A percentile compares a stretch with the other conserved stretches of the same genome.
Conservation (phyloP, 1,140 invertebrate species). For the Amyelois transitella region DNA sequence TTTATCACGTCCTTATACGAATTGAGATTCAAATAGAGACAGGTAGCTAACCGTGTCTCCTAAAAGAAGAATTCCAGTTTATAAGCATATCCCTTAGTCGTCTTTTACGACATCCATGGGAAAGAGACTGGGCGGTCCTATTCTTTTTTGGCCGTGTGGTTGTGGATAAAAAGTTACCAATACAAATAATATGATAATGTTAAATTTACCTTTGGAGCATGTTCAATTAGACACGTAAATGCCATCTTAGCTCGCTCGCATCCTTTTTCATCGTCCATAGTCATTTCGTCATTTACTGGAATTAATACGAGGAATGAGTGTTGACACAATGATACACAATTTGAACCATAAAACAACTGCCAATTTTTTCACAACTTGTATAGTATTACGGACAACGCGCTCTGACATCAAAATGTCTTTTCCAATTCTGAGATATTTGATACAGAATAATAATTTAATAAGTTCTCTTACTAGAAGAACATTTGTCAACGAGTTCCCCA, state of each 20-base stretch:
- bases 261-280: slow-evolving; percentile 17
- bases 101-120: too few species aligned
- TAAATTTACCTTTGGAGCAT: slow-evolving; percentile 21
- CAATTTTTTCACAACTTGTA: too few species aligned
- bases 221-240: slow-evolving; percentile 18
- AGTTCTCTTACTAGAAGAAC: slow-evolving; percentile 13
- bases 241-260: slow-evolving; percentile 28
- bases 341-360: neutral
- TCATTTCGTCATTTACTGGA: slow-evolving; percentile 22
- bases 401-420: neutral
- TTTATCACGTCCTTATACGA: too few species aligned
- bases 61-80: too few species aligned
- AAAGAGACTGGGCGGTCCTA: too few species aligned
- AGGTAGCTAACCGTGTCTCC: too few species aligned
- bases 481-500: slow-evolving; percentile 17
- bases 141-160: too few species aligned
- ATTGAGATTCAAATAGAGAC: too few species aligned
- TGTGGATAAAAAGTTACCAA: too few species aligned
- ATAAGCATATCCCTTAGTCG: too few species aligned
- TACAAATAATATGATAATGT: neutral
- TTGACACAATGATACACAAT: neutral
- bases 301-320: neutral
- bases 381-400: too few species aligned
- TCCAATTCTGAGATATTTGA: neutral
- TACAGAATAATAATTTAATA: neutral